Evolutionary conservation across 2,797 vertebrate species (phyloP).

Genomic region (Melanotaenia boesemani): DNA sequence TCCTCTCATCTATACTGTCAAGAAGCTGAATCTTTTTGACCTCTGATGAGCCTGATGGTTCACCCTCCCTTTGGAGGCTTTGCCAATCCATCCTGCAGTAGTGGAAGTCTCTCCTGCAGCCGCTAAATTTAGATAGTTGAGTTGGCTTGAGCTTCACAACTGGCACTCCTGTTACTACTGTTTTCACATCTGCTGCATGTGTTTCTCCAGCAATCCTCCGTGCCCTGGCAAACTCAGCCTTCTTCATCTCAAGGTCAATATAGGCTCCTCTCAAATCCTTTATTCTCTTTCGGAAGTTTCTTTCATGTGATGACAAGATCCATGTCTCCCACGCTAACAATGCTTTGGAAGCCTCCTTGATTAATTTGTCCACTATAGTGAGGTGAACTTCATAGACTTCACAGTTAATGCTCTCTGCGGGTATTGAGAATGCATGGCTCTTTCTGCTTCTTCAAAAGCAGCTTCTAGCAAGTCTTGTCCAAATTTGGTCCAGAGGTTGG

Average conservation of each 20-base stretch:
- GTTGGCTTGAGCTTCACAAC: background rate
- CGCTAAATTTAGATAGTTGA: background rate
- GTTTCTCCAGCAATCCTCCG: too few species aligned
- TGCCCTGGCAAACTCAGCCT: too few species aligned
- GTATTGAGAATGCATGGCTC: background rate
- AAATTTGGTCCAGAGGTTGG: too few species aligned
- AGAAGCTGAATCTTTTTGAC: background rate
- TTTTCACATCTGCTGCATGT: background rate
- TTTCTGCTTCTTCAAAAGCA: background rate
- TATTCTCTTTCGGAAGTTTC: background rate
- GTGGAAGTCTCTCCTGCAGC: background rate
- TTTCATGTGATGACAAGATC: background rate
- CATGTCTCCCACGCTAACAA: too few species aligned
- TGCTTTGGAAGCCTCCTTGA: too few species aligned
- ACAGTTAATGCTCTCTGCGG: background rate
- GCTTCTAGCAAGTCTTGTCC: too few species aligned
- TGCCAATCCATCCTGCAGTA: background rate
- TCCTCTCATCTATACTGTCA: background rate
- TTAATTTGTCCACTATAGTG: too few species aligned
- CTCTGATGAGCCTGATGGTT: background rate
- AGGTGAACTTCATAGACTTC: background rate
- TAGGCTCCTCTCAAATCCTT: background rate
- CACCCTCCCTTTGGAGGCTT: background rate
- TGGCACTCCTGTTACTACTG: background rate
- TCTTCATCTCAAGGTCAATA: background rate